Percentiles rank a stretch among this genome's conserved stretches.
Evolutionary conservation across 2,888 invertebrate species (phyloP).

Genomic region (Lasioglossum figueresi): DNA sequence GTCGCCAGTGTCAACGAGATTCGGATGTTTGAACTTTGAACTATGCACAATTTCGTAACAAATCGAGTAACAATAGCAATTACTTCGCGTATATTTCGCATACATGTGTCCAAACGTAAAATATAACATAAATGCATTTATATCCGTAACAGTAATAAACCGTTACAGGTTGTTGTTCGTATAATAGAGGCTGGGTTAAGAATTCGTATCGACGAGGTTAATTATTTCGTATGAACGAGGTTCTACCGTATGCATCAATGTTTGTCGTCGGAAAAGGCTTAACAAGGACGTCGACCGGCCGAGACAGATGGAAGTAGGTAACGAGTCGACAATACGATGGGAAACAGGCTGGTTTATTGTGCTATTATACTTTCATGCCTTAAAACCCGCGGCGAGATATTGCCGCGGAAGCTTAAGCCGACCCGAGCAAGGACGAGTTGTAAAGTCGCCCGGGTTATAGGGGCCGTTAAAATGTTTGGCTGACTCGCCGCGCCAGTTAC

Average conservation of each 20-base stretch:
- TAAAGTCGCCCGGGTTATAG: conserved; percentile 50
- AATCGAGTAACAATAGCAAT: too few relatives aligned
- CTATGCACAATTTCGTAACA: too few relatives aligned
- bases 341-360: conserved; percentile 37
- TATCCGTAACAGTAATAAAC: too few relatives aligned
- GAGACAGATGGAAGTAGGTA: conserved; percentile 32
- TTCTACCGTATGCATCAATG: background rate
- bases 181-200: too few relatives aligned
- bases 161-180: too few relatives aligned
- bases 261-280: background rate
- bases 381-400: conserved; percentile 30
- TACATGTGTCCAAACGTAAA: too few relatives aligned
- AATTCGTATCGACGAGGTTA: background rate
- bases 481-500: conserved; percentile 43
- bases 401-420: conserved; percentile 30
- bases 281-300: background rate
- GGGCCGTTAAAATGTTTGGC: conserved; percentile 54
- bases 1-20: too few relatives aligned
- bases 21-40: too few relatives aligned
- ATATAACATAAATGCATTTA: too few relatives aligned
- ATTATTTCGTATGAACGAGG: background rate
- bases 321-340: conserved; percentile 25
- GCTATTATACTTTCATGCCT: conserved; percentile 49
- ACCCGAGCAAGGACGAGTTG: conserved; percentile 30
- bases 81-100: too few relatives aligned